phyloP scores from a whole-genome alignment of 2,113 vertebrate genomes.

The Romanogobio albipinnatus region DNA sequence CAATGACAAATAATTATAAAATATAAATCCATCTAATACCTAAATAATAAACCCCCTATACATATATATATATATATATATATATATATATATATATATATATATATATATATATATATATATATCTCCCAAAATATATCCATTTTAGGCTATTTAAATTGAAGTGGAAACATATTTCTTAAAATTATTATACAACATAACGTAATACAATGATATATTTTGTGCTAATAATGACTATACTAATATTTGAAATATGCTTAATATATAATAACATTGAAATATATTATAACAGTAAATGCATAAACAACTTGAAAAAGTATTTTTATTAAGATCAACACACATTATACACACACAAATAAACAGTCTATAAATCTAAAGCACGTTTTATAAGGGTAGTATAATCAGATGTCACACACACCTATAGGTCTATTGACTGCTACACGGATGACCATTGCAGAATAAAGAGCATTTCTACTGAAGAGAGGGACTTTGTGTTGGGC shows the following conservation, averaged over 20 bases:
- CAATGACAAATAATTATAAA: background rate
- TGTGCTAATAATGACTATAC: no score
- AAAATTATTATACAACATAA: background rate
- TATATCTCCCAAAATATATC: background rate
- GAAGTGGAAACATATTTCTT: background rate
- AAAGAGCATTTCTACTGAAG: conserved; percentile 41
- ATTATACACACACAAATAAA: conserved; percentile 54
- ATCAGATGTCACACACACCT: conserved; percentile 41
- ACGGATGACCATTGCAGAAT: conserved; percentile 42
- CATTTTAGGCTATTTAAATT: background rate
- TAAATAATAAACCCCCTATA: no score
- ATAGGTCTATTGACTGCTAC: conserved; percentile 42
- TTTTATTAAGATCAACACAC: conserved; percentile 56
- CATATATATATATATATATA: background rate
- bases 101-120: no score
- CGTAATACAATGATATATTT: no score
- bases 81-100: no score
- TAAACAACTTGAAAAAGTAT: conserved; percentile 54
- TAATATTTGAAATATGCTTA: no score
- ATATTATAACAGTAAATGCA: background rate
- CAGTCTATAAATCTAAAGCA: conserved; percentile 50
- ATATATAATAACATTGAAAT: background rate
- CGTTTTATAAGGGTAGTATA: conserved; percentile 36
- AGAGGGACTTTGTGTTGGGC: conserved; percentile 34
- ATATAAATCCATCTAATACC: no score